phyloP scores from a whole-genome alignment of 2,113 vertebrate species.

The Caranx ignobilis region DNA sequence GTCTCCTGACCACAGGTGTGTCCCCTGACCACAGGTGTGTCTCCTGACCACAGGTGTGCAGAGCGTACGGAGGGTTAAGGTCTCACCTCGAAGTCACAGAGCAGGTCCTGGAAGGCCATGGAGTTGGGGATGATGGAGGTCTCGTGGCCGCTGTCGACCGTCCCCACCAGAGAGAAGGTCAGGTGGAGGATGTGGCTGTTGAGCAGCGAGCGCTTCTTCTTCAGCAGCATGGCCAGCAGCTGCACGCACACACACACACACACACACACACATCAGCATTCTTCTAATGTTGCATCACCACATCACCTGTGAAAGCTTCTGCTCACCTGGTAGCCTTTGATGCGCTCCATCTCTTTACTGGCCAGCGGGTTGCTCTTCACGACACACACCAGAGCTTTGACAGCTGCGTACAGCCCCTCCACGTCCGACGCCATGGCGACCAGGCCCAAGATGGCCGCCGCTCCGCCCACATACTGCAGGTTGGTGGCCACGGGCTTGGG shows the following conservation, averaged over 20 bases:
- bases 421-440: conserved; percentile 99
- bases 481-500: conserved; percentile 97
- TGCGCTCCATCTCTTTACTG: conserved; percentile 99
- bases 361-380: conserved; percentile 98
- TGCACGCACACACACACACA: conserved; percentile 47
- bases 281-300: no score
- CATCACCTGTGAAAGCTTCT: no score
- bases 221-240: conserved; percentile 97
- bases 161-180: conserved; percentile 98
- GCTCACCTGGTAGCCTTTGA: conserved; percentile 93
- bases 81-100: conserved; percentile 96
- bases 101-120: conserved; percentile 97
- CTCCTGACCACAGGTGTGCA: no score
- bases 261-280: fast-evolving
- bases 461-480: conserved; percentile 96
- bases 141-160: conserved; percentile 97
- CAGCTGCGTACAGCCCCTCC: conserved; percentile 96
- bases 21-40: no score
- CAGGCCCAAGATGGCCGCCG: conserved; percentile 96
- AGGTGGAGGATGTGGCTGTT: conserved; percentile 99
- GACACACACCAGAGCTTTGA: conserved; percentile 97
- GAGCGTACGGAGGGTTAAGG: no score
- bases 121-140: conserved; percentile 99
- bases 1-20: no score
- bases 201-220: conserved; percentile 95